Conservation (phyloP, 2,888 invertebrate genomes). For the Diarsia mendica region DNA sequence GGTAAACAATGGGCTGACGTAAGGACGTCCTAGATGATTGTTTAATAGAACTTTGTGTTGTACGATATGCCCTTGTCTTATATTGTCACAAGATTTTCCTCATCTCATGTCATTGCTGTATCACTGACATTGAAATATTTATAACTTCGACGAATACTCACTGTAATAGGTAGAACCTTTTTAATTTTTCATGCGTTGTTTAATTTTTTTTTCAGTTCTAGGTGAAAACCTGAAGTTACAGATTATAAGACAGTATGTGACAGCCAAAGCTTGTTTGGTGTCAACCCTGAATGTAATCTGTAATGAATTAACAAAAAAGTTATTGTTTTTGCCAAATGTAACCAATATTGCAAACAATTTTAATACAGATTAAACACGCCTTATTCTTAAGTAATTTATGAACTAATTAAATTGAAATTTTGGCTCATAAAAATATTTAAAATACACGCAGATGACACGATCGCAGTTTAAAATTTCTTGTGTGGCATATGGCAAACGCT, state of each 20-base stretch:
- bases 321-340: conserved; percentile 65
- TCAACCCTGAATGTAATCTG: conserved; percentile 62
- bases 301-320: conserved; percentile 61
- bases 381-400: conserved; percentile 40
- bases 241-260: not conserved
- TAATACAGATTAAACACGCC: conserved; percentile 33
- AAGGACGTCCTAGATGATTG: conserved; percentile 64
- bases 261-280: conserved; percentile 6
- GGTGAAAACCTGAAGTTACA: not conserved
- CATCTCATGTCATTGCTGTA: conserved; percentile 51
- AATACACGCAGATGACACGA: conserved; percentile 57
- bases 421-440: conserved; percentile 48
- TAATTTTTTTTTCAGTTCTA: not conserved
- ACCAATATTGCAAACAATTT: conserved; percentile 56
- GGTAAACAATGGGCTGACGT: conserved; percentile 57
- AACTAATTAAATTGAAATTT: conserved; percentile 38
- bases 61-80: conserved; percentile 66
- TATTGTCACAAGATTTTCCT: conserved; percentile 66
- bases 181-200: not conserved
- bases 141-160: conserved; percentile 9
- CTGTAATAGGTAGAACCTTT: conserved; percentile 13
- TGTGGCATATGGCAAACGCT: conserved; percentile 76
- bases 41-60: conserved; percentile 56
- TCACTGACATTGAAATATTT: conserved; percentile 49
- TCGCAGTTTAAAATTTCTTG: conserved; percentile 68